These are phyloP conservation scores for Drosophila formosana DNA, from an alignment of 2,888 invertebrate species.

Conservation along the genomic window DNA sequence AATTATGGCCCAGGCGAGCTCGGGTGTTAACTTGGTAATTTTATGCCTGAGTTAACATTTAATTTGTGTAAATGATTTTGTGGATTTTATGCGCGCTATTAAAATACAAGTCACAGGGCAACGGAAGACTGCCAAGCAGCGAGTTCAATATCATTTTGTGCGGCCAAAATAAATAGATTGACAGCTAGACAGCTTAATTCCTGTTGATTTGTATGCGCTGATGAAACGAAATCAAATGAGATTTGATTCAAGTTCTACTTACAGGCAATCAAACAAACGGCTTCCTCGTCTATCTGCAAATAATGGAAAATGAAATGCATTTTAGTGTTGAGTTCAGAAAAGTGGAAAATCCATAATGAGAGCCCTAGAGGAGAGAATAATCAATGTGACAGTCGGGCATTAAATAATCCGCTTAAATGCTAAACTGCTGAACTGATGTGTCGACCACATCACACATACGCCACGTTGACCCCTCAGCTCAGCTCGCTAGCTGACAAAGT, in stretches of 20 bases:
- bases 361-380: neutral
- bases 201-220: conserved; percentile 66
- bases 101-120: conserved; percentile 46
- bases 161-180: conserved; percentile 29
- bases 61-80: conserved; percentile 80
- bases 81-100: conserved; percentile 76
- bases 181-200: conserved; percentile 61
- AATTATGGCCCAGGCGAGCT: conserved; percentile 55
- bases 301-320: conserved; percentile 11
- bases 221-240: neutral
- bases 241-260: conserved; percentile 10
- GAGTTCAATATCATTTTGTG: conserved; percentile 1
- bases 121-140: neutral
- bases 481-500: conserved; percentile 42
- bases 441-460: conserved; percentile 61
- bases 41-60: conserved; percentile 81
- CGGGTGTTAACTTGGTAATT: conserved; percentile 83
- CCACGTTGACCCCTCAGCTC: conserved; percentile 54
- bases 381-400: conserved; percentile 4
- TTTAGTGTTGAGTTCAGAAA: conserved; percentile 10
- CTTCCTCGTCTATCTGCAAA: conserved; percentile 14
- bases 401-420: conserved; percentile 57
- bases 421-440: conserved; percentile 23
- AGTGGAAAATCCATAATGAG: conserved; percentile 2
- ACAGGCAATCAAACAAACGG: conserved; percentile 4